A percentile compares a stretch with the other conserved stretches of the same genome.
Evolutionary conservation across 2,797 vertebrate genomes (phyloP).

Genomic region (Avahi laniger): DNA sequence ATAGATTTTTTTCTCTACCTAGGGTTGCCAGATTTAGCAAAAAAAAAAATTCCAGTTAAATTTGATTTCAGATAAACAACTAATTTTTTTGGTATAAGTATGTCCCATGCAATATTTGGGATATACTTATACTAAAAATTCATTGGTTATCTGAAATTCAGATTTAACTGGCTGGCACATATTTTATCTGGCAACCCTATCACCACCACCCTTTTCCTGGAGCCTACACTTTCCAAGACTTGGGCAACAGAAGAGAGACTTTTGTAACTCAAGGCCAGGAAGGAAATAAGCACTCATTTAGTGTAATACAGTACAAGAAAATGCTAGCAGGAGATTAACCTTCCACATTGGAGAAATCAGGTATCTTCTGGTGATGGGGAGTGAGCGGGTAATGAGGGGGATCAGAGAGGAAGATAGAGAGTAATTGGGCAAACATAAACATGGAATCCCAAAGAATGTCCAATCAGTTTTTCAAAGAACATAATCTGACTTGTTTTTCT

Average conservation of each 20-base stretch:
- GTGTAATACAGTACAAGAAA: conserved; percentile 47
- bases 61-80: conserved; percentile 49
- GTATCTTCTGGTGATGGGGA: not conserved
- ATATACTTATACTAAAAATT: conserved; percentile 16
- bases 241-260: conserved; percentile 58
- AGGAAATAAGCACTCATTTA: conserved; percentile 60
- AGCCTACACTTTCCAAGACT: conserved; percentile 58
- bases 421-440: not conserved
- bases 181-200: conserved; percentile 58
- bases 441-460: not conserved
- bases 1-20: not conserved
- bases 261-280: conserved; percentile 51
- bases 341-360: conserved; percentile 4
- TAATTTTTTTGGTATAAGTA: conserved; percentile 37
- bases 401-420: not conserved
- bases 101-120: not conserved
- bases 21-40: conserved; percentile 42
- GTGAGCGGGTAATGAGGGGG: not conserved
- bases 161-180: conserved; percentile 16
- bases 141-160: conserved; percentile 56
- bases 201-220: conserved; percentile 50
- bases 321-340: conserved; percentile 52
- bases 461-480: conserved; percentile 31
- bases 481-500: not conserved
- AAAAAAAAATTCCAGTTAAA: conserved; percentile 30